phyloP scores from a whole-genome alignment of 2,888 invertebrate species.

The Hydrotaea diabolus region DNA sequence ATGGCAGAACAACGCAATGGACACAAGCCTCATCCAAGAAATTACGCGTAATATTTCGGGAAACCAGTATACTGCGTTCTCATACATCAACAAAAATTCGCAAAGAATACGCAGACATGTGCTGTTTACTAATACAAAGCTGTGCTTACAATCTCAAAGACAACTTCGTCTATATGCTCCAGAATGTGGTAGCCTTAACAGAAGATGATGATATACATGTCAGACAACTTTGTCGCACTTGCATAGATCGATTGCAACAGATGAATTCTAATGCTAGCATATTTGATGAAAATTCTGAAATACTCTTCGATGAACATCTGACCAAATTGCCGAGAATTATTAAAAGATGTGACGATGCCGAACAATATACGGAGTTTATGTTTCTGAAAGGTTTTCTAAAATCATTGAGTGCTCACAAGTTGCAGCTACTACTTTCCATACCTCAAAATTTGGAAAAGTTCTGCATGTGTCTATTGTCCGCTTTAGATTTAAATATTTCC shows the following conservation, averaged over 20 bases:
- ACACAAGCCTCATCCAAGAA: slow-evolving; percentile 75
- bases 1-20: slow-evolving; percentile 80
- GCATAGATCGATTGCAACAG: slow-evolving; percentile 79
- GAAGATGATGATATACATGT: slow-evolving; percentile 85
- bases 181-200: slow-evolving; percentile 85
- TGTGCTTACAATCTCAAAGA: slow-evolving; percentile 85
- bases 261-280: slow-evolving; percentile 68
- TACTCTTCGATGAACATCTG: slow-evolving; percentile 83
- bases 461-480: slow-evolving; percentile 82
- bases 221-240: slow-evolving; percentile 78
- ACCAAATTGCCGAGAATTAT: slow-evolving; percentile 85
- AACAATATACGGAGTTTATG: slow-evolving; percentile 85
- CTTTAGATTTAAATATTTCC: slow-evolving; percentile 82
- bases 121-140: slow-evolving; percentile 83
- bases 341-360: slow-evolving; percentile 85
- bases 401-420: slow-evolving; percentile 83
- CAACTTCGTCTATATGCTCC: slow-evolving; percentile 84
- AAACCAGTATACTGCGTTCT: slow-evolving; percentile 82
- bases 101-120: slow-evolving; percentile 84
- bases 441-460: slow-evolving; percentile 83
- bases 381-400: slow-evolving; percentile 86
- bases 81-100: slow-evolving; percentile 85
- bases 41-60: slow-evolving; percentile 75
- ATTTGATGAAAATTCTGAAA: slow-evolving; percentile 81
- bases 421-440: slow-evolving; percentile 83